Base-by-base conservation (phyloP, 2,113 vertebrate species). In the Argyrosomus japonicus region DNA sequence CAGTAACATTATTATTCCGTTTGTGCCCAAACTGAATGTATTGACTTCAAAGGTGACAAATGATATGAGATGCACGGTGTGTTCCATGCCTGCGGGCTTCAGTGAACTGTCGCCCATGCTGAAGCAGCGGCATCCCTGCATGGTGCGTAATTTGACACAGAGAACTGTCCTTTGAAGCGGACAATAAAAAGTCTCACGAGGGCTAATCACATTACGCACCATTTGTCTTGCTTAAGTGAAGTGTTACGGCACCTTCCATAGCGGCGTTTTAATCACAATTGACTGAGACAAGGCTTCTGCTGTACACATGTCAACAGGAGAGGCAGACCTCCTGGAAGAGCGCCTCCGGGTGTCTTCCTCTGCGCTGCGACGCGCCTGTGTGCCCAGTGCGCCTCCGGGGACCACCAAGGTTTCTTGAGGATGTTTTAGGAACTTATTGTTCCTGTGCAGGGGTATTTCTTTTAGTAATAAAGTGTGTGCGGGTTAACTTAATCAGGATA, bases 221-320 rank as follows among this genome's bases (percentile, higher is more conserved):
- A 67, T 95, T 94, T 96, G 94, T 93, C 89, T 91, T 71, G 86
- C 89, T 90, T 81, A 95, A 89, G 93, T 93, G 80, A 84, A 89
- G 90, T 94, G 91, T 93, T 84, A 82, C 77, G 14, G 79, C 83
- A 61, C 81, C 69, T 91, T 86, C 86, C 81, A 81, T 7, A 14
- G 21, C 12, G 5, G 56, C 25, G 70, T 54, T 84, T 69, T 17
- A 23, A 48, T 63, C 63, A 29, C 57, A 60, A 6, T 9, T 27
- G 62, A n/a, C 54, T 68, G 60, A 76, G 69, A 81, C 48, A 4
- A 56, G 23, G 36, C 70, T 27, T 63, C 75, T 60, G 83, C 68
- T 67, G 62, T 65, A 27, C 88, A 71, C 58, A 83, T 43, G 77
- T 51, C 79, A 13, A 8, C 70, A 23, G 76, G 60, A 68, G 57